These are phyloP conservation scores for Agonum fuliginosum DNA, from an alignment of 2,888 invertebrate genomes.

Conservation along the genomic window DNA sequence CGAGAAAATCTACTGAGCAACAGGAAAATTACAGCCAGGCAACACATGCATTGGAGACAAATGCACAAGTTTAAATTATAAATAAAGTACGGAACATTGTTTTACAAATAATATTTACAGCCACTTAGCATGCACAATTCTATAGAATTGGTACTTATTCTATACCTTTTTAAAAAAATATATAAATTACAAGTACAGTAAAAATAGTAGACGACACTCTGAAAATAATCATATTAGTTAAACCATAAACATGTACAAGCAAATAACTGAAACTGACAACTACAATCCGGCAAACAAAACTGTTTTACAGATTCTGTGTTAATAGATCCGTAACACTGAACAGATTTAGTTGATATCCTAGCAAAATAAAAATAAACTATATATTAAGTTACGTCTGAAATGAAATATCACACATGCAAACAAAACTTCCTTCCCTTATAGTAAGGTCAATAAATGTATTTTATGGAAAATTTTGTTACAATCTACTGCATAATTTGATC, in stretches of 20 bases:
- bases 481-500: constrained; percentile 57
- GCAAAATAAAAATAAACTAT: constrained; percentile 54
- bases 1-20: neutral
- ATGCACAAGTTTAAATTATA: neutral
- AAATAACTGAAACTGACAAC: constrained; percentile 31
- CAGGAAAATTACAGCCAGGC: constrained; percentile 3
- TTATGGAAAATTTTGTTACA: constrained; percentile 60
- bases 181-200: no score
- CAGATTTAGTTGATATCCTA: constrained; percentile 39
- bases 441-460: constrained; percentile 70
- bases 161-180: no score
- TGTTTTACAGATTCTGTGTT: constrained; percentile 35
- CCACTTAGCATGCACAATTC: neutral
- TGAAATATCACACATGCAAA: constrained; percentile 65
- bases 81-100: neutral
- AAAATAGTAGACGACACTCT: neutral
- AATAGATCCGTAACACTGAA: constrained; percentile 33
- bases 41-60: constrained; percentile 13
- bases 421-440: constrained; percentile 73
- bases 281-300: constrained; percentile 37
- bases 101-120: neutral
- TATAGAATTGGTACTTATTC: neutral
- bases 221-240: constrained; percentile 24
- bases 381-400: constrained; percentile 58
- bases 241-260: constrained; percentile 14